These are phyloP conservation scores for Drosophila neotestacea DNA, from an alignment of 2,888 invertebrate species.

Conservation along the genomic window DNA sequence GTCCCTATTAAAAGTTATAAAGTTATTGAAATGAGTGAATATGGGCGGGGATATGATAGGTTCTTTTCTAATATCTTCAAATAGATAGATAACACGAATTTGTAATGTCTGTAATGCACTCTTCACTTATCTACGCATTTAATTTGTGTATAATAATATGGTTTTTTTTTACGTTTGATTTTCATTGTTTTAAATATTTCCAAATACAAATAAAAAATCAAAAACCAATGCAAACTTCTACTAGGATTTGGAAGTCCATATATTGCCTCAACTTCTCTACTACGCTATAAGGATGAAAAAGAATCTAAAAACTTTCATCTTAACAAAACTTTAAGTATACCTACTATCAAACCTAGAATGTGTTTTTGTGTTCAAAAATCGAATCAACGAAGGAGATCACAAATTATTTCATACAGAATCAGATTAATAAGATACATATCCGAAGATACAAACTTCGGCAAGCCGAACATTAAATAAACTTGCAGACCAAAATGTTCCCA, in stretches of 20 bases:
- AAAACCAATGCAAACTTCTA: slow-evolving; percentile 69
- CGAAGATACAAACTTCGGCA: slow-evolving; percentile 27
- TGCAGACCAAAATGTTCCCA: slow-evolving; percentile 28
- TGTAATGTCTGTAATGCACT: slow-evolving; percentile 9
- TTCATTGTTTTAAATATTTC: slow-evolving; percentile 64
- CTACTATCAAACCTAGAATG: slow-evolving; percentile 65
- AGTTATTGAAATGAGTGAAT: slow-evolving; percentile 25
- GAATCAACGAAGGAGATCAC: slow-evolving; percentile 36
- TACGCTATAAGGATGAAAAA: slow-evolving; percentile 84
- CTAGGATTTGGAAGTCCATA: slow-evolving; percentile 85
- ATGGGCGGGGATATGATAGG: slow-evolving; percentile 18
- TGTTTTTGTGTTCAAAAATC: slow-evolving; percentile 61
- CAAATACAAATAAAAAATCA: slow-evolving; percentile 40
- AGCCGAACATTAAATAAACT: slow-evolving; percentile 40
- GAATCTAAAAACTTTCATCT: slow-evolving; percentile 85
- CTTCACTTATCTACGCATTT: slow-evolving; percentile 38
- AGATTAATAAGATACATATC: slow-evolving; percentile 4
- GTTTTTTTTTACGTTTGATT: slow-evolving; percentile 56
- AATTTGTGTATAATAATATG: slow-evolving; percentile 76
- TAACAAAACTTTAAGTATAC: slow-evolving; percentile 84
- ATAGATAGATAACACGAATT: slow-evolving; percentile 12
- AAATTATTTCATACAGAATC: slow-evolving; percentile 18
- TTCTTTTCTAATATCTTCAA: slow-evolving; percentile 19
- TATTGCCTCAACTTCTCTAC: slow-evolving; percentile 82
- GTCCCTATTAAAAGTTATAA: not conserved